phyloP scores from a whole-genome alignment of 2,797 vertebrate species.

The Aselliscus stoliczkanus region DNA sequence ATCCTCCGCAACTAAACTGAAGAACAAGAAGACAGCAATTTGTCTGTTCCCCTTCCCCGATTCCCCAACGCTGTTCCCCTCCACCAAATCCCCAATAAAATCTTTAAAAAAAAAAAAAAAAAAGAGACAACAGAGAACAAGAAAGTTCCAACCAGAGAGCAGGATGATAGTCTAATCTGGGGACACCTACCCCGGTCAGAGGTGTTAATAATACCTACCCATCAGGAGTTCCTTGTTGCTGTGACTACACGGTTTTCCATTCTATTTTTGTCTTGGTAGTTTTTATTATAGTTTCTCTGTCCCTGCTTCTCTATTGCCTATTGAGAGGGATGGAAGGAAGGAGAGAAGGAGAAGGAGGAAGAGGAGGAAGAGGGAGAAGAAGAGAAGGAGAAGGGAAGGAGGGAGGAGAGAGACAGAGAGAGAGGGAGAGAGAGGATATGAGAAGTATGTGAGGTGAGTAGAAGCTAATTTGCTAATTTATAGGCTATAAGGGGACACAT shows the following conservation, averaged over 20 bases:
- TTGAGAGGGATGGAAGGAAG: neutral
- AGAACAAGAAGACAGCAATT: no score
- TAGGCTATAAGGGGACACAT: neutral
- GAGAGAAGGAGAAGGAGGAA: neutral
- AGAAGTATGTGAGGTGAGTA: neutral
- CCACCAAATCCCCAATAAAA: no score
- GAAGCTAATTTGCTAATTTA: neutral
- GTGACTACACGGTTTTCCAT: neutral
- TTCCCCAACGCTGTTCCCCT: no score
- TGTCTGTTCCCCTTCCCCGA: no score
- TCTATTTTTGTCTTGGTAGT: neutral
- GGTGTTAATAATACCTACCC: neutral
- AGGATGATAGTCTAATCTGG: neutral
- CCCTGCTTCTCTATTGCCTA: neutral
- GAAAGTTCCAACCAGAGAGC: neutral
- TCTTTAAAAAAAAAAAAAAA: no score
- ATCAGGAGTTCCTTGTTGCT: neutral
- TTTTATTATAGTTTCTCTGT: neutral
- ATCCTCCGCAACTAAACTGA: no score
- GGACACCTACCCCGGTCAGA: neutral
- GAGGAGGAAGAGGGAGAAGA: accelerated
- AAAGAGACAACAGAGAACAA: neutral
- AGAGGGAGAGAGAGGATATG: no score
- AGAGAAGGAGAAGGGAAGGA: no score
- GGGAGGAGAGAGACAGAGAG: no score